Conservation (phyloP, 1,140 invertebrate species). For the Metopolophium dirhodum region DNA sequence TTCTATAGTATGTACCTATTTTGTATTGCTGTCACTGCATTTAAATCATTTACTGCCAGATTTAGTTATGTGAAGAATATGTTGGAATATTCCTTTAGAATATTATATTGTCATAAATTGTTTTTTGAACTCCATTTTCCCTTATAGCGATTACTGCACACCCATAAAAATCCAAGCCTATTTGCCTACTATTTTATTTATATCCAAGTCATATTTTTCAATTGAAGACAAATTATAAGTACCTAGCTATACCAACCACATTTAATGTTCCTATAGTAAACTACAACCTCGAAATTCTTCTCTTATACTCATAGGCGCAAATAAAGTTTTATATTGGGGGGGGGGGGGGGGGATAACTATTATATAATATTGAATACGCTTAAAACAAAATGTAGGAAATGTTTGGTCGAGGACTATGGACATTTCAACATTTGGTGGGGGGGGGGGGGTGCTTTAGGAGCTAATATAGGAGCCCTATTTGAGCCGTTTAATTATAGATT, state of each 20-base stretch:
- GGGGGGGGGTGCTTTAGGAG: too few species aligned
- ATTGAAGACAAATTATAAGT: not conserved
- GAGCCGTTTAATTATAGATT: not conserved
- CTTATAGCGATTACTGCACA: not conserved
- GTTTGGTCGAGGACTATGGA: too few species aligned
- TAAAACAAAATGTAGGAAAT: too few species aligned
- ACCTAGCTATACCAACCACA: not conserved
- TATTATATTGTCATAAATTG: not conserved
- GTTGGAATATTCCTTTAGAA: not conserved
- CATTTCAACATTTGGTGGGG: too few species aligned
- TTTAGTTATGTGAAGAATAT: not conserved
- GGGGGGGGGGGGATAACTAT: too few species aligned
- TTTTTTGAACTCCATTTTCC: slow-evolving; percentile 10
- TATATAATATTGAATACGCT: too few species aligned
- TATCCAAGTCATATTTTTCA: not conserved
- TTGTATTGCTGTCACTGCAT: not conserved
- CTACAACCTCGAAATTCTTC: not conserved
- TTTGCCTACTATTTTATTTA: not conserved
- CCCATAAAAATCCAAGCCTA: too few species aligned
- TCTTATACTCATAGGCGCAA: not conserved
- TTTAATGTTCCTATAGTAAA: not conserved
- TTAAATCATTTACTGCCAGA: not conserved
- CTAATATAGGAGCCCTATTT: too few species aligned
- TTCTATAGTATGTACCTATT: not conserved
- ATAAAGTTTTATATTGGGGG: too few species aligned